A percentile compares a stretch with the other conserved stretches of the same genome.
phyloP scores from a whole-genome alignment of 2,113 vertebrate species.

The Myiagra hebetior region DNA sequence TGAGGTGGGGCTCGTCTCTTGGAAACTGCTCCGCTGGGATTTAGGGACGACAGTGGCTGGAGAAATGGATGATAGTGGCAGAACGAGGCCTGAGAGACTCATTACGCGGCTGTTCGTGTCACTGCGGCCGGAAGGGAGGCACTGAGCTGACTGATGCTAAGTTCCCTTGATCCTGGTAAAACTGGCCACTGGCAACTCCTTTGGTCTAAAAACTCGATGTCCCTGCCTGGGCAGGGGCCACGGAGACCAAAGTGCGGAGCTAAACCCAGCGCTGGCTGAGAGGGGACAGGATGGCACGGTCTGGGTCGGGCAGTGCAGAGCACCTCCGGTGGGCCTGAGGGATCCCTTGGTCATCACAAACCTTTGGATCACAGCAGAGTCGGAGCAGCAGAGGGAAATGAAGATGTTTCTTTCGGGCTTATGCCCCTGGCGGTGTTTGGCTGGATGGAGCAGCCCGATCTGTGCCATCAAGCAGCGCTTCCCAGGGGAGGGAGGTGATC shows the following conservation, averaged over 20 bases:
- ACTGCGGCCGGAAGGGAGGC: neutral
- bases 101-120: neutral
- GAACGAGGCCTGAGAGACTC: neutral
- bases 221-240: neutral
- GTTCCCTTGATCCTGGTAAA: neutral
- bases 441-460: neutral
- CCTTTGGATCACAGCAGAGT: rapidly evolving
- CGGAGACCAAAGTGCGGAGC: rapidly evolving
- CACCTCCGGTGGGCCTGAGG: neutral
- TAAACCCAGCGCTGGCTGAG: neutral
- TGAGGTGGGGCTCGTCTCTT: neutral
- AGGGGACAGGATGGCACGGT: neutral
- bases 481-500: neutral
- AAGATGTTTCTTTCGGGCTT: neutral
- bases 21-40: neutral
- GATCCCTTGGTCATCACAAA: neutral
- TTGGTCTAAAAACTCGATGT: neutral
- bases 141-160: neutral
- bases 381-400: neutral
- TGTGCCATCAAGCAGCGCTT: neutral
- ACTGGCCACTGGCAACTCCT: neutral
- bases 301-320: rapidly evolving
- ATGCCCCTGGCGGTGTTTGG: neutral
- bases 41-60: neutral
- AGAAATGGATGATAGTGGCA: rapidly evolving